phyloP scores from a whole-genome alignment of 2,113 vertebrate species.

The Onychorhynchus coronatus region DNA sequence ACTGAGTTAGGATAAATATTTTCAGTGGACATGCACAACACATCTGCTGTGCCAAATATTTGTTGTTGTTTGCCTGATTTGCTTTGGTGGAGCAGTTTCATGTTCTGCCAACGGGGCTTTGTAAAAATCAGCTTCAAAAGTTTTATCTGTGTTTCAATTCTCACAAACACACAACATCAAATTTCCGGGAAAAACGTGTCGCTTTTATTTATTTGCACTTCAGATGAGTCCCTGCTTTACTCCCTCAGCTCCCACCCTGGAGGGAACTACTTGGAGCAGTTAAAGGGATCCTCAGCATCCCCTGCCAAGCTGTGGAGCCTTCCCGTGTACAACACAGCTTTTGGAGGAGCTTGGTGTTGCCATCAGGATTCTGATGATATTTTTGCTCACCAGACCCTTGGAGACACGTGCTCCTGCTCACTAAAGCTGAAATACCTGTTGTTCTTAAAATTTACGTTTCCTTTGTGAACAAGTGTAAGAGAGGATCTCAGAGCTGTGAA shows the following conservation, averaged over 20 bases:
- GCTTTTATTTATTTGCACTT: slow-evolving; percentile 15
- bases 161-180: background rate
- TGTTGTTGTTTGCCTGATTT: background rate
- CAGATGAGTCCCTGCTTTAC: background rate
- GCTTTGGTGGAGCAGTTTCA: slow-evolving; percentile 53
- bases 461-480: background rate
- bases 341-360: background rate
- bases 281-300: background rate
- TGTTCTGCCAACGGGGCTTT: slow-evolving; percentile 56
- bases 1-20: slow-evolving; percentile 59
- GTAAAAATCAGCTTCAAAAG: background rate
- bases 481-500: background rate
- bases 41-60: background rate
- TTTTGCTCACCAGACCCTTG: background rate
- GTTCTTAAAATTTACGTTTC: background rate
- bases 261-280: background rate
- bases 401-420: background rate
- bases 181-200: background rate
- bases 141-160: background rate
- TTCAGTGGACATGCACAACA: background rate
- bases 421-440: background rate
- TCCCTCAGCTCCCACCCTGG: background rate
- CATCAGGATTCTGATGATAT: background rate
- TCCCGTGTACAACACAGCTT: background rate
- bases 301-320: background rate